A percentile compares a stretch with the other conserved stretches of the same genome.
These are phyloP conservation scores for Euura lappo DNA, from an alignment of 1,140 invertebrate species.

Conservation along the genomic window DNA sequence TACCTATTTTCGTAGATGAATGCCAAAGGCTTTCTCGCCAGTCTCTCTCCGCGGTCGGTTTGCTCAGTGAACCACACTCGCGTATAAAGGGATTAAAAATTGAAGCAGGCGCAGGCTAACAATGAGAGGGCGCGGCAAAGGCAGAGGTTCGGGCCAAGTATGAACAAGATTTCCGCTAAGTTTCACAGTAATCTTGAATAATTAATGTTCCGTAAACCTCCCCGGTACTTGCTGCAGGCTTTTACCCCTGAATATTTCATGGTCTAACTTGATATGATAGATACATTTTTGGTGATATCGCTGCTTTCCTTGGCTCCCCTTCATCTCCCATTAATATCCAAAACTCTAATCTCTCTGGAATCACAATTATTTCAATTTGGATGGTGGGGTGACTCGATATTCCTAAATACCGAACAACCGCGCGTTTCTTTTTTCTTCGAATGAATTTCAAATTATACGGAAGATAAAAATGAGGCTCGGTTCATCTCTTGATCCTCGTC, in stretches of 20 bases:
- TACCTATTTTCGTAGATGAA: conserved; percentile 2
- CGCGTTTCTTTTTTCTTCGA: too few relatives aligned
- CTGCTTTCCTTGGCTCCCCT: not conserved
- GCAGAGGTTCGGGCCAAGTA: not conserved
- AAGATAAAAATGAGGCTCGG: too few relatives aligned
- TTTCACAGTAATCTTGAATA: conserved; percentile 2
- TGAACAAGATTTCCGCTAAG: conserved; percentile 5
- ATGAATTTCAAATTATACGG: too few relatives aligned
- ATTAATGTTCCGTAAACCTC: conserved; percentile 1
- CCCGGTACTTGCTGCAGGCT: conserved; percentile 3
- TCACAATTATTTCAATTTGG: too few relatives aligned
- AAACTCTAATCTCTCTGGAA: too few relatives aligned
- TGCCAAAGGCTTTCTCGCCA: not conserved
- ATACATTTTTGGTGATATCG: not conserved
- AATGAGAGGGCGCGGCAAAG: not conserved
- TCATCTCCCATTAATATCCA: not conserved
- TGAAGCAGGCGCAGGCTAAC: not conserved
- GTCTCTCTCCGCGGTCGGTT: not conserved
- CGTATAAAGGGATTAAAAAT: not conserved
- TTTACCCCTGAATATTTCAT: conserved; percentile 2
- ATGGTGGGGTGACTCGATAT: too few relatives aligned
- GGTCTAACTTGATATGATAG: not conserved
- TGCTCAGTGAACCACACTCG: not conserved
- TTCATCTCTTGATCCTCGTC: too few relatives aligned
- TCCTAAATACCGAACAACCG: too few relatives aligned